Base-by-base conservation (phyloP, 1,140 invertebrate genomes). In the Drosophila pseudoobscura region DNA sequence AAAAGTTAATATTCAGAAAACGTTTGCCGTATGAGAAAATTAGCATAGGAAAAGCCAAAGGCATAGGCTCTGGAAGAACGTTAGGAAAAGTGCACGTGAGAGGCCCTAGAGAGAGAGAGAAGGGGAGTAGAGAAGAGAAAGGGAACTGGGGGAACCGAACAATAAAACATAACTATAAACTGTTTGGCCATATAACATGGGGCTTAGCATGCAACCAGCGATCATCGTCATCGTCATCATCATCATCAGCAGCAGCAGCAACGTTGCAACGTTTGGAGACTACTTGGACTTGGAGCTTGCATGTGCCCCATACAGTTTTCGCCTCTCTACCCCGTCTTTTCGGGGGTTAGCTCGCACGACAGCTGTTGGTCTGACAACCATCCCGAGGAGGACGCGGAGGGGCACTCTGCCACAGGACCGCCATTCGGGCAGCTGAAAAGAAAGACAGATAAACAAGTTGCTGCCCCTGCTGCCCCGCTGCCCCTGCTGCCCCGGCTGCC, bases 361-460 rank as follows among this genome's bases (percentile, higher is more conserved):
- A 85, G 80, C 80, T 85, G 82, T 78, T 75, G 71, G 73, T 52
- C 78, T 80, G 82, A 77, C 80, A 80, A 66, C 54, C 72, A 69
- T 49, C 56, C 47, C 57, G 53, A 57, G 44, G 45, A 60, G 69
- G 62, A 69, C 74, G 65, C 56, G 29, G 56, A 39, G 58, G 70
- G 51, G 46, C 58, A 64, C 20, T 20, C 55, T 60, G 71, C 46
- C 73, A 70, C 35, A 39, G 35, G 35, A 39, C 35, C 13, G 73
- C 39, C 64, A 52, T 69, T 45, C 51, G 74, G 73, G 63, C 82
- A 87, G 80, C 80, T 85, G 77, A 76, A 84, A 85, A 39, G 4
- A 87, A 78, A 85, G 82, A 74, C 77, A 85, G 82, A 75, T 75
- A 80, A 87, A 87, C 77, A 87, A 75, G 69, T 82, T 78, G 75